Evolutionary conservation across 2,888 invertebrate species (phyloP).

Genomic region (Ctena decussata): DNA sequence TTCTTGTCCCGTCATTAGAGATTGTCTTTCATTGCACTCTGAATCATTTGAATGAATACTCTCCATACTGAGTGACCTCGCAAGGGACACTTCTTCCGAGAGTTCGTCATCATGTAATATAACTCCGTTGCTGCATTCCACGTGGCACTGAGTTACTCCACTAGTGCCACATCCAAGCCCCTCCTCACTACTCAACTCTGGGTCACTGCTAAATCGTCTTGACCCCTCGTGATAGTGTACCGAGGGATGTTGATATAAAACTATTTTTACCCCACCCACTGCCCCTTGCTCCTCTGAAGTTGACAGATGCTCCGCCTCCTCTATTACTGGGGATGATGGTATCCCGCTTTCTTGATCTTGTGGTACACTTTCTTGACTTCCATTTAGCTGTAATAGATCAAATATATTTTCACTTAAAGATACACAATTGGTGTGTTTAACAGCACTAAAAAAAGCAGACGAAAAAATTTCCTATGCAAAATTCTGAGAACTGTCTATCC

Average conservation of each 20-base stretch:
- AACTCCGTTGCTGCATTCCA: slow-evolving; percentile 53
- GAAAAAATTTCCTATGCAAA: no score
- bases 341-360: slow-evolving; percentile 78
- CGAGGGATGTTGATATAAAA: slow-evolving; percentile 75
- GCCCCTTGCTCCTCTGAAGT: slow-evolving; percentile 77
- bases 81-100: slow-evolving; percentile 37
- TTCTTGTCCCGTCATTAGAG: slow-evolving; percentile 71
- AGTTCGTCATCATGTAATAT: slow-evolving; percentile 24
- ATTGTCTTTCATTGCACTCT: slow-evolving; percentile 76
- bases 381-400: slow-evolving; percentile 70
- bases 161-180: slow-evolving; percentile 53
- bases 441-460: no score
- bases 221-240: slow-evolving; percentile 67
- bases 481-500: no score
- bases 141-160: slow-evolving; percentile 62
- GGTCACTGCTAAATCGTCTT: slow-evolving; percentile 46
- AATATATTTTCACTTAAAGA: no score
- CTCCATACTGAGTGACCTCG: slow-evolving; percentile 51
- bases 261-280: slow-evolving; percentile 76
- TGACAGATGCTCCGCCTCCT: slow-evolving; percentile 75
- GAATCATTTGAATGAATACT: slow-evolving; percentile 68
- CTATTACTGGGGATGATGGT: slow-evolving; percentile 67
- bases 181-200: slow-evolving; percentile 61
- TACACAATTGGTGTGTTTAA: no score
- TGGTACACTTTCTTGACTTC: slow-evolving; percentile 82